phyloP scores from a whole-genome alignment of 2,113 vertebrate genomes.

The Sitta europaea region DNA sequence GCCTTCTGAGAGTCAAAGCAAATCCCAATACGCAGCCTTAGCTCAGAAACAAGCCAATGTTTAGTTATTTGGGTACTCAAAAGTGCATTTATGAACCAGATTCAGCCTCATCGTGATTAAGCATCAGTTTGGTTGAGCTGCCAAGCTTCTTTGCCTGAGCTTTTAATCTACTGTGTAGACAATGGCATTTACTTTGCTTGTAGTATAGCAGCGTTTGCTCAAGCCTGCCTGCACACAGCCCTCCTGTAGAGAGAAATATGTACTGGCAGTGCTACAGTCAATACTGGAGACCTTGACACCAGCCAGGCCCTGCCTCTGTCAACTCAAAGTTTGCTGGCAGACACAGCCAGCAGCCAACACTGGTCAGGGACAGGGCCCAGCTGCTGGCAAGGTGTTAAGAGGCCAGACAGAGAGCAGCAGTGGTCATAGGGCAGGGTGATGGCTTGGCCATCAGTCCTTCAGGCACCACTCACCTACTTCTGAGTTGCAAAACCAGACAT shows the following conservation, averaged over 20 bases:
- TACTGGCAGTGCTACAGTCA: accelerated
- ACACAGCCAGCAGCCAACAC: neutral
- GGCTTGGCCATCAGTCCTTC: neutral
- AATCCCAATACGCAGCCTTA: neutral
- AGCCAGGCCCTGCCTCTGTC: neutral
- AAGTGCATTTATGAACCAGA: neutral
- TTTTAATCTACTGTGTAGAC: neutral
- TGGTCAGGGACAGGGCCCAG: neutral
- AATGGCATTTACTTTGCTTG: neutral
- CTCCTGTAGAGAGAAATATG: neutral
- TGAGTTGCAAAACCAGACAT: neutral
- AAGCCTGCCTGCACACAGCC: neutral
- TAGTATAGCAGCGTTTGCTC: neutral
- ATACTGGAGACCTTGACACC: neutral
- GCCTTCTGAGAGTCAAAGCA: neutral
- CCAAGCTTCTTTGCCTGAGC: neutral
- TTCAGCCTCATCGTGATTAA: neutral
- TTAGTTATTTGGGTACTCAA: neutral
- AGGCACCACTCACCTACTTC: neutral
- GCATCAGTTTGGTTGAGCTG: neutral
- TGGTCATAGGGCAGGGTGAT: neutral
- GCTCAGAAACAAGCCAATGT: neutral
- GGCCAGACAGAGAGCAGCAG: neutral
- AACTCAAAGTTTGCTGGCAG: neutral
- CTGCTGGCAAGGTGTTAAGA: neutral